phyloP scores from a whole-genome alignment of 2,888 invertebrate species.

The Eupithecia abbreviata region DNA sequence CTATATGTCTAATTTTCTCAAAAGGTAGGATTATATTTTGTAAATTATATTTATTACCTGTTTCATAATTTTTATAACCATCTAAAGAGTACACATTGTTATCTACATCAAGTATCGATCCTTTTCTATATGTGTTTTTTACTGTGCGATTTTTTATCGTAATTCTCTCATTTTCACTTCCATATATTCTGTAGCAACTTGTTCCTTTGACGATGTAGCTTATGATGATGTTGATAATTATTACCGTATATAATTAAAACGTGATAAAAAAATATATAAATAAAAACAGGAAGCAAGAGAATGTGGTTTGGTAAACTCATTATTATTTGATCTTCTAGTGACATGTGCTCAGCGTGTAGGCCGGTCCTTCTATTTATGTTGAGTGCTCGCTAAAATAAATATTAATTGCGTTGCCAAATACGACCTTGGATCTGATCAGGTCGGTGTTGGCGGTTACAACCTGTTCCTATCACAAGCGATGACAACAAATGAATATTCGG shows the following conservation, averaged over 20 bases:
- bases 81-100: background rate
- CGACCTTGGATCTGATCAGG: slow-evolving; percentile 31
- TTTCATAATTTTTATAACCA: background rate
- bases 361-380: slow-evolving; percentile 28
- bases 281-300: background rate
- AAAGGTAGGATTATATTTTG: slow-evolving; percentile 52
- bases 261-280: background rate
- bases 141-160: too few relatives aligned
- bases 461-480: slow-evolving; percentile 6
- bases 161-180: too few relatives aligned
- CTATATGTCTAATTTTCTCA: slow-evolving; percentile 64
- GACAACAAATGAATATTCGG: slow-evolving; percentile 1
- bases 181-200: background rate
- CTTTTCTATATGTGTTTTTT: too few relatives aligned
- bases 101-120: background rate
- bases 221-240: background rate
- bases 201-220: background rate
- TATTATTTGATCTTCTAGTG: background rate
- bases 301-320: background rate
- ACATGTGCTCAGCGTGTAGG: slow-evolving; percentile 26
- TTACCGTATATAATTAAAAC: background rate
- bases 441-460: slow-evolving; percentile 24
- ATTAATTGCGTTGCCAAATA: slow-evolving; percentile 26
- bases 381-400: slow-evolving; percentile 20
- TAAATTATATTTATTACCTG: background rate